Evolutionary conservation across 2,113 vertebrate species (phyloP).

Genomic region (Petroica traversi): DNA sequence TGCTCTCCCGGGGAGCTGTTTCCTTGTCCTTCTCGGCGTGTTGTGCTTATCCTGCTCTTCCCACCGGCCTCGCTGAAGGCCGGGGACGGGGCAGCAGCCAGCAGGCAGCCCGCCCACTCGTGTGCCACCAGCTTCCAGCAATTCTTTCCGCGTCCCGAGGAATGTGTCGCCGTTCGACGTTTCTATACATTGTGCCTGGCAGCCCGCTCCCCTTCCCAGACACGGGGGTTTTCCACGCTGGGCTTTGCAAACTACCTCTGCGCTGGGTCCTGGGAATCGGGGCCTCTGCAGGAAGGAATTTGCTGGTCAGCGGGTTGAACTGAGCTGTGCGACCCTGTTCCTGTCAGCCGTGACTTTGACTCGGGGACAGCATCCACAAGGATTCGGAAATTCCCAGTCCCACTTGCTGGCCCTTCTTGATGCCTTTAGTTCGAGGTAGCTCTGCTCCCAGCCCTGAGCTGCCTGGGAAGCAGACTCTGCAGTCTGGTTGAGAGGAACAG

Average conservation of each 20-base stretch:
- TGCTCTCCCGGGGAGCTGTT: rapidly evolving
- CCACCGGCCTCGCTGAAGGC: background rate
- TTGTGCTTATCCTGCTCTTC: background rate
- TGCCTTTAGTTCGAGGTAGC: background rate
- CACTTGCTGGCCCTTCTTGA: background rate
- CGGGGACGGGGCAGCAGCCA: rapidly evolving
- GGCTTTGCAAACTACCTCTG: background rate
- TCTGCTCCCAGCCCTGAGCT: background rate
- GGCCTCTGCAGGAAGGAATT: slow-evolving; percentile 46
- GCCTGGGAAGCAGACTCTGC: background rate
- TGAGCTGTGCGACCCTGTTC: background rate
- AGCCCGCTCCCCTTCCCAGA: background rate
- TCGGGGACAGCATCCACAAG: background rate
- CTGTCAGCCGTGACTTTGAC: background rate
- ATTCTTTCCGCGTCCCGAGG: background rate
- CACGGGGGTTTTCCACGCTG: background rate
- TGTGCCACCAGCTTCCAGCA: background rate
- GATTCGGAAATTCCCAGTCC: slow-evolving; percentile 52
- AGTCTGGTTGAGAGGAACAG: background rate
- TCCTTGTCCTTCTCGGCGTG: background rate
- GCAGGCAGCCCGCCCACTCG: background rate
- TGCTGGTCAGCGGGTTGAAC: background rate
- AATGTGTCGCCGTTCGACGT: rapidly evolving
- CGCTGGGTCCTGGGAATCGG: background rate
- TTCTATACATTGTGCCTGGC: slow-evolving; percentile 14